A percentile compares a stretch with the other conserved stretches of the same genome.
Evolutionary conservation across 2,113 vertebrate species (phyloP).

Genomic region (Trematocara unimaculatum): DNA sequence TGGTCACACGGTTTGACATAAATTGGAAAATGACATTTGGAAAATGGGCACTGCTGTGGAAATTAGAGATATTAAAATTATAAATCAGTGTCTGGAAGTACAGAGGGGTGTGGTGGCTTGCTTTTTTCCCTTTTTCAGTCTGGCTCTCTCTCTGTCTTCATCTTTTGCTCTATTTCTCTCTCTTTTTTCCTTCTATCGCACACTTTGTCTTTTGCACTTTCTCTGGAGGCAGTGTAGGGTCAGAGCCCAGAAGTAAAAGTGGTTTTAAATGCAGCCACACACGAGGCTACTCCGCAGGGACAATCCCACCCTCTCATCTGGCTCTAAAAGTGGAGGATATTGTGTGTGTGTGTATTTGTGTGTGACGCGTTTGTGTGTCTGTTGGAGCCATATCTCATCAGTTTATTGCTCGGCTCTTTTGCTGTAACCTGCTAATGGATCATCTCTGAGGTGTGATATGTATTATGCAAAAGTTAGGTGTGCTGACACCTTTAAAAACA

Average conservation of each 20-base stretch:
- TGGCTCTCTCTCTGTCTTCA: slow-evolving; percentile 10
- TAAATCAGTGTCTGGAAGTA: slow-evolving; percentile 84
- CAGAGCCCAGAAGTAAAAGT: slow-evolving; percentile 30
- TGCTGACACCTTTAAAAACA: slow-evolving; percentile 69
- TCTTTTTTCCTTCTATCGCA: neutral
- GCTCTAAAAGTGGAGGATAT: slow-evolving; percentile 31
- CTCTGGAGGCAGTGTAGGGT: slow-evolving; percentile 21
- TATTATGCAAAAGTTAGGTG: slow-evolving; percentile 72
- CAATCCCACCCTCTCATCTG: slow-evolving; percentile 30
- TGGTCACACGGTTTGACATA: slow-evolving; percentile 83
- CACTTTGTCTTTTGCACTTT: slow-evolving; percentile 23
- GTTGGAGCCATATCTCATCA: slow-evolving; percentile 28
- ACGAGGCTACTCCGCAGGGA: slow-evolving; percentile 19
- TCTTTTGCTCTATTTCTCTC: slow-evolving; percentile 21
- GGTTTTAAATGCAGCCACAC: slow-evolving; percentile 45
- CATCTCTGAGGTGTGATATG: slow-evolving; percentile 73
- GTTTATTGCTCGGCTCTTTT: slow-evolving; percentile 51
- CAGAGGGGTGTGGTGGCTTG: slow-evolving; percentile 33
- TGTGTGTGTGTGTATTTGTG: slow-evolving; percentile 1
- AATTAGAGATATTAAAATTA: slow-evolving; percentile 94
- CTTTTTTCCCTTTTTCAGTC: slow-evolving; percentile 15
- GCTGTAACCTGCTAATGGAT: slow-evolving; percentile 73
- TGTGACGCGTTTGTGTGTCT: neutral
- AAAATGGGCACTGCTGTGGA: slow-evolving; percentile 79
- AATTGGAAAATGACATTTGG: slow-evolving; percentile 90